Percentiles rank a stretch among this genome's conserved stretches.
Conservation (phyloP, 2,113 vertebrate species). For the Istiophorus platypterus region DNA sequence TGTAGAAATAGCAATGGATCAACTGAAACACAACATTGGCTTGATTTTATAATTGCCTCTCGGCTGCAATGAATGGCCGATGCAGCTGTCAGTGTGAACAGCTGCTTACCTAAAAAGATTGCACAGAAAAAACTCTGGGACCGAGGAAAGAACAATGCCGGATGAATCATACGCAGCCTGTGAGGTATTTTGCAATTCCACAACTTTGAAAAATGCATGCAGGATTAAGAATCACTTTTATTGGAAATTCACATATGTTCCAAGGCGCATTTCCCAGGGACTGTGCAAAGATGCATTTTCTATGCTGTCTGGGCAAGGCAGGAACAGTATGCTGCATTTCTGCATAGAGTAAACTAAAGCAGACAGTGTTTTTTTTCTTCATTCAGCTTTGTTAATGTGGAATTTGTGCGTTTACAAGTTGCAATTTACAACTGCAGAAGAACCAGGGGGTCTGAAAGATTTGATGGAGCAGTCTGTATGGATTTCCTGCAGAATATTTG, state of each 20-base stretch:
- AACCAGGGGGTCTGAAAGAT: constrained; percentile 60
- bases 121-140: constrained; percentile 57
- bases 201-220: constrained; percentile 74
- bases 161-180: constrained; percentile 70
- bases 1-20: constrained; percentile 84
- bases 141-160: constrained; percentile 57
- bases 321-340: constrained; percentile 48
- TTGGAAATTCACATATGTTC: constrained; percentile 76
- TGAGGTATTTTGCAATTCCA: constrained; percentile 77
- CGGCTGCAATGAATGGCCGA: constrained; percentile 71
- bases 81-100: constrained; percentile 85
- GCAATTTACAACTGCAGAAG: constrained; percentile 63
- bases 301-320: constrained; percentile 57
- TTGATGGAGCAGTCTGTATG: constrained; percentile 60
- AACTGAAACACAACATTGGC: constrained; percentile 85
- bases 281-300: constrained; percentile 64
- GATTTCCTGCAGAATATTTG: constrained; percentile 77
- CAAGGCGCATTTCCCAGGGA: constrained; percentile 67
- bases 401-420: constrained; percentile 62
- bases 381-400: constrained; percentile 57
- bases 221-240: constrained; percentile 75
- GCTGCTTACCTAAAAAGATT: constrained; percentile 81
- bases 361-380: constrained; percentile 53
- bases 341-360: constrained; percentile 42
- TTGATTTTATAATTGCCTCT: constrained; percentile 82